Conservation (phyloP, 2,888 invertebrate genomes). For the Noctua comes region DNA sequence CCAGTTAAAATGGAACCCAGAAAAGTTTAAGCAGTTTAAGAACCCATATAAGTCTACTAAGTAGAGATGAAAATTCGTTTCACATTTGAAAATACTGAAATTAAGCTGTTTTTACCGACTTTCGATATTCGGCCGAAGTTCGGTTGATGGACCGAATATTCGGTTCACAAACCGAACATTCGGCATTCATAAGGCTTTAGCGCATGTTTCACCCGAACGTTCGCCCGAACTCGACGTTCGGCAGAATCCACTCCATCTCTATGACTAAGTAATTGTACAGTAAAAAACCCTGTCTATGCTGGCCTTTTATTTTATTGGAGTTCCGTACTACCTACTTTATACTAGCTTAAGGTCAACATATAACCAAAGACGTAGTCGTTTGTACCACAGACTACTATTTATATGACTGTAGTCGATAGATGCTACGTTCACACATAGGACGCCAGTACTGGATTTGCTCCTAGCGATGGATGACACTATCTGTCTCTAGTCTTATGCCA, state of each 20-base stretch:
- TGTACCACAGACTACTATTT: neutral
- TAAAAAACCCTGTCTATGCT: neutral
- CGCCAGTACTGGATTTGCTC: constrained; percentile 11
- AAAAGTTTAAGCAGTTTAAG: neutral
- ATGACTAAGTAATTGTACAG: neutral
- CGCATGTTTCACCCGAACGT: neutral
- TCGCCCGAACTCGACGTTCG: neutral
- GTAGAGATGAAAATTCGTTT: neutral
- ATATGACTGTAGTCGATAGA: neutral
- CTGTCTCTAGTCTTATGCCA: constrained; percentile 30
- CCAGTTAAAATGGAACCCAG: neutral
- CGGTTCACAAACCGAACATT: neutral
- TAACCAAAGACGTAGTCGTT: neutral
- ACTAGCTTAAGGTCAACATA: neutral
- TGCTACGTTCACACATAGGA: neutral
- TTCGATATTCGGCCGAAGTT: neutral
- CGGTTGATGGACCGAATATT: neutral
- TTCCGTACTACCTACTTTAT: neutral
- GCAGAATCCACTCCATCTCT: neutral
- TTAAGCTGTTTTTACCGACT: neutral
- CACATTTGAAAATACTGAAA: neutral
- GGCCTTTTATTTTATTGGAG: neutral
- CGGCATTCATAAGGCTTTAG: neutral
- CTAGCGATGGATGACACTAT: constrained; percentile 34
- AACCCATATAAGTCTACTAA: neutral